Percentiles rank a stretch among this genome's conserved stretches.
Conservation (phyloP, 2,888 invertebrate species). For the Agriopis aurantiaria region DNA sequence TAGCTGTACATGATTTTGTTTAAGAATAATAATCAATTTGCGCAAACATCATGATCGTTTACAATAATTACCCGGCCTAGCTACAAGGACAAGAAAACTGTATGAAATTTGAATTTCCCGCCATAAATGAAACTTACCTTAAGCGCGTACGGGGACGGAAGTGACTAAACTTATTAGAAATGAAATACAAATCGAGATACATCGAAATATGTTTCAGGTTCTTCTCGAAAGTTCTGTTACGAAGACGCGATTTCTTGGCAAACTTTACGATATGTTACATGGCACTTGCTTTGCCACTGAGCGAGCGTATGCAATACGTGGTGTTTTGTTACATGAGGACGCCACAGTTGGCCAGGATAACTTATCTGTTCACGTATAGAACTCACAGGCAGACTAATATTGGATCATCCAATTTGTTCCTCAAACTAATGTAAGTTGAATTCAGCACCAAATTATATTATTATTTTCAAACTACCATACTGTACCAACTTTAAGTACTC, state of each 20-base stretch:
- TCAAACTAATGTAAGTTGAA: slow-evolving; percentile 76
- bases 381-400: slow-evolving; percentile 74
- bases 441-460: not conserved
- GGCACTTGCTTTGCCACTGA: slow-evolving; percentile 61
- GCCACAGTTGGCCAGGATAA: slow-evolving; percentile 76
- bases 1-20: no score
- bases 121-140: no score
- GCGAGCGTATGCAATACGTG: slow-evolving; percentile 52
- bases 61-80: no score
- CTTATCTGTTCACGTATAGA: slow-evolving; percentile 77
- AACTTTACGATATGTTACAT: slow-evolving; percentile 74
- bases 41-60: no score
- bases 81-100: no score
- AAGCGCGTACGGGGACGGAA: no score
- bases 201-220: slow-evolving; percentile 64
- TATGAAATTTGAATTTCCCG: no score
- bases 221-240: slow-evolving; percentile 70
- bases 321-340: slow-evolving; percentile 74
- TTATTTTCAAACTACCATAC: not conserved
- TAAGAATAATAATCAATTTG: no score
- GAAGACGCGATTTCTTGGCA: slow-evolving; percentile 76
- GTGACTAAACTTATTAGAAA: no score
- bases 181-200: no score
- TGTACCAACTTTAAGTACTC: no score
- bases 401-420: slow-evolving; percentile 74